Percentiles rank a stretch among this genome's conserved stretches.
phyloP scores from a whole-genome alignment of 2,797 vertebrate species.

The Melanotaenia pygmaea region DNA sequence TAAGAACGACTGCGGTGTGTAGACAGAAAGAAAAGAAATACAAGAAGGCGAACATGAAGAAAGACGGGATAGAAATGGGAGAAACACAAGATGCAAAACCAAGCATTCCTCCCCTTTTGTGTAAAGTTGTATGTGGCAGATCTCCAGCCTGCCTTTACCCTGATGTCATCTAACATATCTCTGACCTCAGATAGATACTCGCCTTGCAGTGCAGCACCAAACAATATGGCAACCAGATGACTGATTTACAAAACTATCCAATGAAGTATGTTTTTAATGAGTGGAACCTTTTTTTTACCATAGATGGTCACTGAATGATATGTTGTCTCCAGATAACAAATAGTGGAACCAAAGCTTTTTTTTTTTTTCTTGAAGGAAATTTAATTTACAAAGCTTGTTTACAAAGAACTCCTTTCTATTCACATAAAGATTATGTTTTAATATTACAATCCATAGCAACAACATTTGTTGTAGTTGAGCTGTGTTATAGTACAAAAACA shows the following conservation, averaged over 20 bases:
- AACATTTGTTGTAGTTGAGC: too few species aligned
- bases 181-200: constrained; percentile 64
- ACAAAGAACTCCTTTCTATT: constrained; percentile 10
- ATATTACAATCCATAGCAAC: background rate
- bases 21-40: constrained; percentile 26
- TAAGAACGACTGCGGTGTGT: constrained; percentile 29
- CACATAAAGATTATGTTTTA: background rate
- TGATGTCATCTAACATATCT: constrained; percentile 73
- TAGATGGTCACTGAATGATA: constrained; percentile 65
- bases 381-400: background rate
- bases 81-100: constrained; percentile 23
- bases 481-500: too few species aligned
- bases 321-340: constrained; percentile 48
- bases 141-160: constrained; percentile 66
- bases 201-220: constrained; percentile 42
- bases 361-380: constrained; percentile 7
- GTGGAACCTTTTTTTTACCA: constrained; percentile 51
- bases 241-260: constrained; percentile 59
- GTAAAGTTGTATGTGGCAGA: constrained; percentile 48
- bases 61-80: constrained; percentile 14
- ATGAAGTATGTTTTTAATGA: constrained; percentile 35
- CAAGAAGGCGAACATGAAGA: constrained; percentile 18
- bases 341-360: constrained; percentile 7
- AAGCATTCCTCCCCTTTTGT: constrained; percentile 43
- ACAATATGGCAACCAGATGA: constrained; percentile 71